phyloP scores from a whole-genome alignment of 1,140 invertebrate genomes.

The Lepidotrigona ventralis region DNA sequence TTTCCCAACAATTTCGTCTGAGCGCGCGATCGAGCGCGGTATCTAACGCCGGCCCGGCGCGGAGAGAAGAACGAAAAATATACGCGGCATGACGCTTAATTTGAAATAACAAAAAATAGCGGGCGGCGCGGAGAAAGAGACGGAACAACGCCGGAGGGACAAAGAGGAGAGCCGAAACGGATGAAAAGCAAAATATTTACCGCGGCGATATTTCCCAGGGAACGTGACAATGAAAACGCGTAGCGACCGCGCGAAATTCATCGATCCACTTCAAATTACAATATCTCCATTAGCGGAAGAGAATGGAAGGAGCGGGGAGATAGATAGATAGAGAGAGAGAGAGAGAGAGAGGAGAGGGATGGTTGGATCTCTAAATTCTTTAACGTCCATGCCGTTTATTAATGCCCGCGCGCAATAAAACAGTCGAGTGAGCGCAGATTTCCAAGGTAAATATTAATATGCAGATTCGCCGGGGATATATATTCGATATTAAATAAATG shows the following conservation, averaged over 20 bases:
- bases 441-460: constrained; percentile 48
- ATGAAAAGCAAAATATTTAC: constrained; percentile 21
- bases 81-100: neutral
- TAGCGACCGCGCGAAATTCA: neutral
- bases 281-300: constrained; percentile 37
- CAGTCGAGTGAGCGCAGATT: constrained; percentile 12
- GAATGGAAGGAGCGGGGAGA: neutral
- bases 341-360: neutral
- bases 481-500: constrained; percentile 50
- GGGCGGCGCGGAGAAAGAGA: neutral
- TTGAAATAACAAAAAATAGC: neutral
- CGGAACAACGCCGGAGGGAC: neutral
- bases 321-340: neutral
- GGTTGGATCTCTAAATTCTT: constrained; percentile 32
- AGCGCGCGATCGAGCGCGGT: neutral
- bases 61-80: neutral
- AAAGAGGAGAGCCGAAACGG: too few species aligned
- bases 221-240: constrained; percentile 24
- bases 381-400: constrained; percentile 19
- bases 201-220: neutral
- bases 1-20: neutral
- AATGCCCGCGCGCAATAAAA: constrained; percentile 34
- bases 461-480: constrained; percentile 13
- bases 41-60: neutral
- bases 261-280: constrained; percentile 31